Conservation (phyloP, 2,888 invertebrate species). For the Hypselothyrea guttata region DNA sequence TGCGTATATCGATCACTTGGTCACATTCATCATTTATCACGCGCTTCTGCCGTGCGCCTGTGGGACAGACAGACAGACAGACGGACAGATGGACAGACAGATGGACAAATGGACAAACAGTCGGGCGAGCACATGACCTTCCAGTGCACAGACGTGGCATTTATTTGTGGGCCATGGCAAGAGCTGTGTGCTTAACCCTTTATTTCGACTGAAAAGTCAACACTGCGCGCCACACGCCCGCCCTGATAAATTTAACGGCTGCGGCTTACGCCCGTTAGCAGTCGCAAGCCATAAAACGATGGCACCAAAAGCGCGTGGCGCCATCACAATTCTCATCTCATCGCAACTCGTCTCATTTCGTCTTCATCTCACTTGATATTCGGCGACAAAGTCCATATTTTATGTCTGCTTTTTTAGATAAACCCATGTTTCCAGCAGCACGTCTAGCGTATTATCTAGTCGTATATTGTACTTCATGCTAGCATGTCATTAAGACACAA, state of each 20-base stretch:
- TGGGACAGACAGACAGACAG: conserved; percentile 34
- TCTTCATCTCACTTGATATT: too few relatives aligned
- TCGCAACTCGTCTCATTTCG: too few relatives aligned
- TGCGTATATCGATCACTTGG: conserved; percentile 22
- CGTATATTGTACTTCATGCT: too few relatives aligned
- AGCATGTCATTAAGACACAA: too few relatives aligned
- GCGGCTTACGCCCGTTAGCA: conserved; percentile 1
- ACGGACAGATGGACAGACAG: not conserved
- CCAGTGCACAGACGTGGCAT: not conserved
- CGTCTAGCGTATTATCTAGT: too few relatives aligned
- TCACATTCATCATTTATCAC: conserved; percentile 29
- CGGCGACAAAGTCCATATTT: too few relatives aligned
- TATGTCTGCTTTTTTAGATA: too few relatives aligned
- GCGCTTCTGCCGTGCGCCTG: conserved; percentile 49
- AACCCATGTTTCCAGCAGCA: too few relatives aligned
- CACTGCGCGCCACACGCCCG: conserved; percentile 39
- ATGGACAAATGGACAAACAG: not conserved
- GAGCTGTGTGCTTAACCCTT: not conserved
- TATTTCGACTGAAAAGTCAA: conserved; percentile 42
- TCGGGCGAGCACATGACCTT: conserved; percentile 33
- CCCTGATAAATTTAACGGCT: conserved; percentile 26
- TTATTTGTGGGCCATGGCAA: conserved; percentile 41
- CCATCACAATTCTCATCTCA: not conserved
- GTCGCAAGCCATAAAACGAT: conserved; percentile 14
- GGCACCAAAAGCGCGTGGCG: conserved; percentile 31